These are phyloP conservation scores for Heliconius sara DNA, from an alignment of 2,888 invertebrate genomes.

Conservation along the genomic window DNA sequence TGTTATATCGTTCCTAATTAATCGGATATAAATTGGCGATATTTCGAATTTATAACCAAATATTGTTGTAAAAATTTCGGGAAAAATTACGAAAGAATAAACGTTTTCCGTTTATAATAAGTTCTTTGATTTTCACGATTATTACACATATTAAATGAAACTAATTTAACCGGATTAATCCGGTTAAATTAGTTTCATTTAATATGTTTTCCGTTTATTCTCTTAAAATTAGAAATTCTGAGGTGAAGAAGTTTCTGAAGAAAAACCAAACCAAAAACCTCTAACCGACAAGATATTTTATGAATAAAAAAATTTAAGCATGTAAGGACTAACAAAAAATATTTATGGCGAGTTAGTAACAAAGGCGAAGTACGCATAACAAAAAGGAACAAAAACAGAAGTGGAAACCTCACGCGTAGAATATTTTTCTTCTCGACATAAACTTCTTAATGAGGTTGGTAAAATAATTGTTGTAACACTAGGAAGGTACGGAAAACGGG, in stretches of 20 bases:
- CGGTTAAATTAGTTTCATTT: no score
- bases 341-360: constrained; percentile 58
- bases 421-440: constrained; percentile 72
- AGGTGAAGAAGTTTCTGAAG: constrained; percentile 5
- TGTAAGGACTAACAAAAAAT: constrained; percentile 40
- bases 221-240: neutral
- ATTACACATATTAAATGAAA: no score
- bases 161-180: no score
- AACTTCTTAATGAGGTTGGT: constrained; percentile 79
- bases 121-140: no score
- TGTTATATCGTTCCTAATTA: constrained; percentile 1
- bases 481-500: constrained; percentile 72
- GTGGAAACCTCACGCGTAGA: constrained; percentile 61
- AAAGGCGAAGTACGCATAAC: constrained; percentile 54
- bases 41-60: neutral
- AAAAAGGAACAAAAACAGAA: constrained; percentile 56
- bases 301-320: constrained; percentile 37
- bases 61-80: neutral
- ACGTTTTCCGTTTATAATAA: no score
- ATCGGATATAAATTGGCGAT: neutral
- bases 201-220: no score
- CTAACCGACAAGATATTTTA: constrained; percentile 31
- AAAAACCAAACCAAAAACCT: neutral
- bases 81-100: neutral
- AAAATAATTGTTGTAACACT: constrained; percentile 82